phyloP scores from a whole-genome alignment of 2,888 invertebrate species.

The Agrenia bidenticulata region DNA sequence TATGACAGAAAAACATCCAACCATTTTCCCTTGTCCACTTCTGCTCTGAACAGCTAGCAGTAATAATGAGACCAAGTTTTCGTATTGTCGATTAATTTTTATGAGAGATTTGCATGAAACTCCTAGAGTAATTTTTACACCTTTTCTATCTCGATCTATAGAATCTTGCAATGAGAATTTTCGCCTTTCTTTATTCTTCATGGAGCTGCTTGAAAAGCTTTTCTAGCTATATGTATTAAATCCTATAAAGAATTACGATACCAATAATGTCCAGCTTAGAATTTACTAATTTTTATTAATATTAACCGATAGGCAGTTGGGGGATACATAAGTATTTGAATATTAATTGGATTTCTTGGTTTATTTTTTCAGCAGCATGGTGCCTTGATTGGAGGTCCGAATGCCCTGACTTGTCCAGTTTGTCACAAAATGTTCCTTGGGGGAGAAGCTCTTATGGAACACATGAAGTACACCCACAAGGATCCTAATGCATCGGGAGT shows the following conservation, averaged over 20 bases:
- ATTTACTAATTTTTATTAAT: background rate
- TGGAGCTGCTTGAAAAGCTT: background rate
- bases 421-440: slow-evolving; percentile 83
- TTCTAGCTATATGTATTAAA: background rate
- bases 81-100: slow-evolving; percentile 10
- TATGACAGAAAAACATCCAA: slow-evolving; percentile 18
- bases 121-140: slow-evolving; percentile 8
- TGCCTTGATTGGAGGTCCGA: slow-evolving; percentile 87
- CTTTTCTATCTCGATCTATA: background rate
- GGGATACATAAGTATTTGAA: background rate
- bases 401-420: slow-evolving; percentile 87
- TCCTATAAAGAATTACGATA: background rate
- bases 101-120: slow-evolving; percentile 17
- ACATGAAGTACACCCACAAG: slow-evolving; percentile 94
- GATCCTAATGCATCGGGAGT: slow-evolving; percentile 85
- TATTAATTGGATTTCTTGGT: slow-evolving; percentile 14
- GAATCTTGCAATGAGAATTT: no score
- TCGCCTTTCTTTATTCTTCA: background rate
- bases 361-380: slow-evolving; percentile 78
- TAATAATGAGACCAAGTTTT: background rate
- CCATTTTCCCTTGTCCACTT: background rate
- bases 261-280: background rate
- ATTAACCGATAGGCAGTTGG: background rate
- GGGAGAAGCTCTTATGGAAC: slow-evolving; percentile 92
- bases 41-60: background rate